These are phyloP conservation scores for Apantesis nais DNA, from an alignment of 2,888 invertebrate species.

Conservation along the genomic window DNA sequence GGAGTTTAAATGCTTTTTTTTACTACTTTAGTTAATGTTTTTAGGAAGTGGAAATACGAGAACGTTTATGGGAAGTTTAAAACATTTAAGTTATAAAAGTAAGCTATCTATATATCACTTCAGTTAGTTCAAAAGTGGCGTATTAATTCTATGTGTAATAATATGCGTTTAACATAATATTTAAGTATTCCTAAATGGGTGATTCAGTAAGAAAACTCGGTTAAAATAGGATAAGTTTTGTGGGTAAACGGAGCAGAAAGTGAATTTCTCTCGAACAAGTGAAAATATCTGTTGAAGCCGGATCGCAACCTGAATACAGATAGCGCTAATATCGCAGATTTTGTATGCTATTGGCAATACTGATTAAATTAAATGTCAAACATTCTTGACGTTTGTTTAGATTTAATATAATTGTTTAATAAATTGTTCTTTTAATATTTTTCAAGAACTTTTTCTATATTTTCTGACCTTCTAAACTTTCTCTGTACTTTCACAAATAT, in stretches of 20 bases:
- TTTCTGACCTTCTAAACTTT: too few species aligned
- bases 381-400: constrained; percentile 30
- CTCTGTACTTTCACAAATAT: too few species aligned
- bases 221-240: constrained; percentile 44
- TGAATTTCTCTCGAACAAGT: constrained; percentile 72
- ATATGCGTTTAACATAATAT: not conserved
- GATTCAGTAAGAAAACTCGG: constrained; percentile 27
- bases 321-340: constrained; percentile 49
- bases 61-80: not conserved
- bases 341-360: constrained; percentile 49
- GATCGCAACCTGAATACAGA: constrained; percentile 56
- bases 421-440: too few species aligned
- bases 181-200: not conserved
- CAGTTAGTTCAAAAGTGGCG: not conserved
- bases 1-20: constrained; percentile 14
- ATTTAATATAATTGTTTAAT: not conserved
- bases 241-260: constrained; percentile 69
- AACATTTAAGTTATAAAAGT: not conserved
- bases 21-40: constrained; percentile 9
- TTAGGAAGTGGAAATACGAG: not conserved
- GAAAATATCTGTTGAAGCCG: constrained; percentile 67
- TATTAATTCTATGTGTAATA: not conserved
- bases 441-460: too few species aligned
- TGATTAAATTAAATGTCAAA: constrained; percentile 46
- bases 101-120: not conserved